Conservation (phyloP, 2,113 vertebrate species). For the Corythornis vintsioides region DNA sequence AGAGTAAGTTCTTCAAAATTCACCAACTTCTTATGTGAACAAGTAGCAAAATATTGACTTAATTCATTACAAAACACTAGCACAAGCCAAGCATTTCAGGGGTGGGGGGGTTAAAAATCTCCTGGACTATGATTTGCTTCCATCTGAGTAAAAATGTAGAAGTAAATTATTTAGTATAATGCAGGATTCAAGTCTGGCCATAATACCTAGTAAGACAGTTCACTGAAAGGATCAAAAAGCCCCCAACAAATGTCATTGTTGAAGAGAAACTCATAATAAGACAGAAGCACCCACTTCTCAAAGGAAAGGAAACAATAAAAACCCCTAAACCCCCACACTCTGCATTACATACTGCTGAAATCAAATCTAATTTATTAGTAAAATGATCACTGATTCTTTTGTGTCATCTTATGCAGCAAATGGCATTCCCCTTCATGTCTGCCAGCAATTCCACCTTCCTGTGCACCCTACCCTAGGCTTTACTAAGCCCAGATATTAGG, state of each 20-base stretch:
- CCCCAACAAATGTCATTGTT: neutral
- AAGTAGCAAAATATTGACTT: slow-evolving; percentile 18
- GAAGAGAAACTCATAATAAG: neutral
- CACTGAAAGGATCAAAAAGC: neutral
- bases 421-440: neutral
- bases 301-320: neutral
- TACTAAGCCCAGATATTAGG: neutral
- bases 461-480: neutral
- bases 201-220: neutral
- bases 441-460: neutral
- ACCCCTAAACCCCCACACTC: accelerated
- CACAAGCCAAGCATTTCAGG: neutral
- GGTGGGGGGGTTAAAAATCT: no score
- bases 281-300: neutral
- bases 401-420: neutral
- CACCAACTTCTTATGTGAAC: neutral
- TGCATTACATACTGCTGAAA: neutral
- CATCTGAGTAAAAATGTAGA: neutral
- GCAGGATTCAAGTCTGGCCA: neutral
- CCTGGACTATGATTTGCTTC: neutral
- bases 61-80: slow-evolving; percentile 14
- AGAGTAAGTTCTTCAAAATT: slow-evolving; percentile 29
- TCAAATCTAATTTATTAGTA: neutral
- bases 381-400: neutral
- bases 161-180: neutral